These are phyloP conservation scores for Phalacrocorax aristotelis DNA, from an alignment of 2,113 vertebrate species.

Conservation along the genomic window DNA sequence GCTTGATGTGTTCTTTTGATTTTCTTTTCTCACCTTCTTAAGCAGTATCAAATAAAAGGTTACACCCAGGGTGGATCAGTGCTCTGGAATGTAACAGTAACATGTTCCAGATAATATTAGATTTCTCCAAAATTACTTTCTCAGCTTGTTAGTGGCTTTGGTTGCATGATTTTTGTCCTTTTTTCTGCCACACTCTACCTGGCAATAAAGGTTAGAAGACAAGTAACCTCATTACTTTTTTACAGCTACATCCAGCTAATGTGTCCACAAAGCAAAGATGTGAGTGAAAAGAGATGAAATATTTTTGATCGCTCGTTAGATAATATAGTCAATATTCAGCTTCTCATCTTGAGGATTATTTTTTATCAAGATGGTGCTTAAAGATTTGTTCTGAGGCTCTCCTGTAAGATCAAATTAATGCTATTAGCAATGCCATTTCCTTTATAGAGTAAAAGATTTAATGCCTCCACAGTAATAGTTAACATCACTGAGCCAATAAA, in stretches of 20 bases:
- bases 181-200: neutral
- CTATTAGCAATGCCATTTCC: neutral
- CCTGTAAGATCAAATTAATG: neutral
- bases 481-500: neutral
- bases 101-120: neutral
- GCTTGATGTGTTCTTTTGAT: neutral
- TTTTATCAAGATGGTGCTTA: neutral
- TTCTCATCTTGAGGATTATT: neutral
- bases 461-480: neutral
- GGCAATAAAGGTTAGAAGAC: neutral
- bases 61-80: neutral
- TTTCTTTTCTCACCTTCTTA: neutral
- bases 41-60: neutral
- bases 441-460: neutral
- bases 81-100: neutral
- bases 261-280: neutral
- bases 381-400: neutral
- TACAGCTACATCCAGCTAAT: neutral
- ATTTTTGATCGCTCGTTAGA: neutral
- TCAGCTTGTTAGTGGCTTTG: neutral
- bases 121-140: neutral
- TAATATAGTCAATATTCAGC: neutral
- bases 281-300: neutral
- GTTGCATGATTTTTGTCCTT: neutral
- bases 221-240: neutral